Evolutionary conservation across 2,888 invertebrate species (phyloP), one percentile per base, ranked within the genome.

Genomic region (Drosophila cognata): DNA sequence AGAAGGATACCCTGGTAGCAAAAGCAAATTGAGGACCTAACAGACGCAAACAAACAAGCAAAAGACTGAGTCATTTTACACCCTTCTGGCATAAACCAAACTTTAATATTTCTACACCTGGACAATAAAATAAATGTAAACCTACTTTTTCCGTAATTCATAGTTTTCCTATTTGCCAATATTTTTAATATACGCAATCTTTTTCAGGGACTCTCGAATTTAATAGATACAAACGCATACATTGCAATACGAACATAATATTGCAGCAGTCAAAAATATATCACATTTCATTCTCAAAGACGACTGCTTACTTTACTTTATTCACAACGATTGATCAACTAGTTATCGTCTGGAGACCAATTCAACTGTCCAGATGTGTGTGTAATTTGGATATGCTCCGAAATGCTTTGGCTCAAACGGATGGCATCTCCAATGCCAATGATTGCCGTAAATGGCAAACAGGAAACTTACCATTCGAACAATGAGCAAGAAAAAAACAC

Each of bases 361-460:
- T 29, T n/a, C 4, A 6, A 29, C 29, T 29, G 28, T 1, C 50
- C 4, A 16, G 10, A 2, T 50, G 16, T 50, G 11, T 21, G 5
- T 46, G 21, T 21, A 21, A 21, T 21, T 21, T 21, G 21, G 21
- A 21, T 21, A 21, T 21, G 21, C 21, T 21, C 21, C 21, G 21
- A 21, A 21, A 21, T 58, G 43, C 4, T n/a, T n/a, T n/a, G 38
- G 2, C 38, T 41, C 29, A 36, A 38, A 16, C 31, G 53, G 48
- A 63, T 71, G 46, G 43, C 36, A 55, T 11, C 5, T 43, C 28
- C 31, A 61, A 50, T 60, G 52, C 18, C 38, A 62, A 62, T 63
- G 78, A 59, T 59, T 59, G 41, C 35, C 38, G 46, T 48, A 10
- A 52, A 43, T 25, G 35, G 4, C 25, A 43, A 65, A 41, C 21